These are phyloP conservation scores for Leptinotarsa undecemlineata DNA, from an alignment of 1,140 invertebrate genomes.

Conservation along the genomic window DNA sequence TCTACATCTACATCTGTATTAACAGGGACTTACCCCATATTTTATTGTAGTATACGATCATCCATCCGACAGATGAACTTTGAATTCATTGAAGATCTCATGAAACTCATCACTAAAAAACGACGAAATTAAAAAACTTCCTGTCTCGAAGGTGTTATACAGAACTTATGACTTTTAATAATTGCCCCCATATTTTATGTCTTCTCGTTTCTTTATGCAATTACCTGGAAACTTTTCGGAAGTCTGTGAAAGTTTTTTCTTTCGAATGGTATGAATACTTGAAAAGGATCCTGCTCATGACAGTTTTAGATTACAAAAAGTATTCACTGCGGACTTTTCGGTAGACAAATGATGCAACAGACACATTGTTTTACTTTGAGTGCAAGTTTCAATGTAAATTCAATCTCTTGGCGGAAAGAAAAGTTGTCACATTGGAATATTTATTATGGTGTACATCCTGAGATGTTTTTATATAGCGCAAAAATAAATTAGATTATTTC, in stretches of 20 bases:
- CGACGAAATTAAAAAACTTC: constrained; percentile 1
- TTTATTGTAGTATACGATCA: too few species aligned
- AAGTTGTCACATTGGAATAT: neutral
- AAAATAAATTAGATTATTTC: too few species aligned
- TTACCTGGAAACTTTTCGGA: neutral
- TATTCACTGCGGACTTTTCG: neutral
- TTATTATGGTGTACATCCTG: neutral
- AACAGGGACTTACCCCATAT: too few species aligned
- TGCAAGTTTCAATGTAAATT: neutral
- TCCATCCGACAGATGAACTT: too few species aligned
- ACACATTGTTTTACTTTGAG: neutral
- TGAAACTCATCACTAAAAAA: neutral
- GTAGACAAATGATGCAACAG: constrained; percentile 1
- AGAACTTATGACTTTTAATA: constrained; percentile 6
- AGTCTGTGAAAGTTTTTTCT: neutral
- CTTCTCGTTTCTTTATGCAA: neutral
- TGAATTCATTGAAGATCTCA: too few species aligned
- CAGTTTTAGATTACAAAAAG: constrained; percentile 6
- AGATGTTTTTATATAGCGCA: neutral
- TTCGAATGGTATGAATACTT: neutral
- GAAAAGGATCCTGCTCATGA: neutral
- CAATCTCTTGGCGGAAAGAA: neutral
- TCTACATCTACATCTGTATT: too few species aligned
- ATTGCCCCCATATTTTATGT: neutral
- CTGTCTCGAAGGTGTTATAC: neutral